Evolutionary conservation across 2,888 invertebrate genomes (phyloP), one percentile per base, ranked within the genome.

Genomic region (Biston betularia): DNA sequence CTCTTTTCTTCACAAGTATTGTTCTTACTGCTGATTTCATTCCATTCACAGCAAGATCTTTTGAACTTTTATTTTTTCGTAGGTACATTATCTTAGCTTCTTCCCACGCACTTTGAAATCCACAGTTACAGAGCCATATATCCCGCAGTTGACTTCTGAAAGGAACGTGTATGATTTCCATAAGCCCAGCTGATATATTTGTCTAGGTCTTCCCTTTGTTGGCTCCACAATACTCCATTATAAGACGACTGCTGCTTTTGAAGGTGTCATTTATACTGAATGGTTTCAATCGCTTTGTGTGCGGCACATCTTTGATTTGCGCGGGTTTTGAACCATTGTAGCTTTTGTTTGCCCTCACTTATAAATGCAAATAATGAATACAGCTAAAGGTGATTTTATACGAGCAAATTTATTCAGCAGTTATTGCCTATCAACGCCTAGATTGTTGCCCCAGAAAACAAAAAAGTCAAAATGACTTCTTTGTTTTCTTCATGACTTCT

Each of bases 181-280:
- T 86, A 83, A 84, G 77, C 80, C 73, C 75, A 59, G 69, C 71
- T 81, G 82, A 86, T 85, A 83, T 85, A 87, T 89, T 82, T 79
- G 84, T 88, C 85, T 89, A 82, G 83, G 78, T 83, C 75, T 74
- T 77, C 74, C 79, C 79, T 85, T 89, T 86, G 87, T 88, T 82
- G 80, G 75, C 68, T 72, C 71, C 79, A 80, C 82, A 79, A 79
- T 78, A 78, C 68, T 74, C 80, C 75, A 83, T 83, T 84, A 80
- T 82, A 68, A 50, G 50, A 76, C 71, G 76, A 70, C 69, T 67
- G 74, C 74, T 75, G 74, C 70, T 77, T 76, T 69, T 75, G 61
- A 66, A 68, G 67, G 65, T 71, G 61, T 78, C 71, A 72, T 71
- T 70, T 65, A 70, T 70, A 69, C 70, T 62, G 33, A 66, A 62